Percentiles rank a stretch among this genome's conserved stretches.
Conservation (phyloP, 1,140 invertebrate species). For the Drosophila nigromelanica region DNA sequence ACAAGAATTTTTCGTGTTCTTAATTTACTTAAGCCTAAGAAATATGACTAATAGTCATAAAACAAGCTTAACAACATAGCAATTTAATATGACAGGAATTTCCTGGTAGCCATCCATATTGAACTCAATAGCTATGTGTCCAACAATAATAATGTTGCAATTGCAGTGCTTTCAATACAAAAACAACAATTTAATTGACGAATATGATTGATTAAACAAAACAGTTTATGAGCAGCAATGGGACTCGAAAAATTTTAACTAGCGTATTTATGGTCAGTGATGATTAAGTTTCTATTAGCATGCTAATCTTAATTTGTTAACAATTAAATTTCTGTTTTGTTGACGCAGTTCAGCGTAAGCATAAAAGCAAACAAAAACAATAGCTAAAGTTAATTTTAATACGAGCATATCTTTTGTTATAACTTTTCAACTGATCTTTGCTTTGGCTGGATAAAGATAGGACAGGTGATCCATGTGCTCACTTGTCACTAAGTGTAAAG, state of each 20-base stretch:
- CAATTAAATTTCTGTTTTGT: constrained; percentile 20
- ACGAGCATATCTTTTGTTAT: not conserved
- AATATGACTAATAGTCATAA: too few species aligned
- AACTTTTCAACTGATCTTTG: not conserved
- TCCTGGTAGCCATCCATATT: not conserved
- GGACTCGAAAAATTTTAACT: not conserved
- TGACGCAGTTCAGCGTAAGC: constrained; percentile 10
- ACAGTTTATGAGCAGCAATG: constrained; percentile 2
- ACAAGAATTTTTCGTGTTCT: too few species aligned
- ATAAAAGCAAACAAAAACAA: constrained; percentile 11
- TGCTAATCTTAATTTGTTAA: constrained; percentile 33
- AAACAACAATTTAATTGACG: not conserved
- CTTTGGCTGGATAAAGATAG: not conserved
- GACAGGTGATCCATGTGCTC: too few species aligned
- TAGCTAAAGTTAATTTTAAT: not conserved
- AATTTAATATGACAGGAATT: not conserved
- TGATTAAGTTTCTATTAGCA: constrained; percentile 40
- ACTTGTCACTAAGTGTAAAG: too few species aligned
- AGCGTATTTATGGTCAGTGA: not conserved
- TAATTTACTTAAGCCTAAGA: too few species aligned
- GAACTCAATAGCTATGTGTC: too few species aligned
- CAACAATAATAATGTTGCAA: too few species aligned
- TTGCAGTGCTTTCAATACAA: constrained; percentile 1
- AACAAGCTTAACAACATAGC: too few species aligned
- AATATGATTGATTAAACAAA: constrained; percentile 14